phyloP scores from a whole-genome alignment of 2,113 vertebrate genomes.

The Gymnorhina tibicen region DNA sequence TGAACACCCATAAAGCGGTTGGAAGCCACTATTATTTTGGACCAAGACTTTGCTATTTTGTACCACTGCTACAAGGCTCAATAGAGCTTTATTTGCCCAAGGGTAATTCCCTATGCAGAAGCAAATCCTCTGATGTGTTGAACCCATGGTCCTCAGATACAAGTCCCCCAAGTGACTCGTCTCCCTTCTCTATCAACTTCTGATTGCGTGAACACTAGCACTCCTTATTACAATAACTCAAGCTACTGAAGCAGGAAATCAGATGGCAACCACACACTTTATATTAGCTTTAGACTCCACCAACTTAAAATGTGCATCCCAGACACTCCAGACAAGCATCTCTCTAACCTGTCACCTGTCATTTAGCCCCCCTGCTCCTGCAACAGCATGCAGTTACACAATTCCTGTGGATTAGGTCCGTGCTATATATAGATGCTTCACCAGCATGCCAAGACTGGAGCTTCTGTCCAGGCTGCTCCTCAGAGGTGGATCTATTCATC shows the following conservation, averaged over 20 bases:
- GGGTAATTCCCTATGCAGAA: not conserved
- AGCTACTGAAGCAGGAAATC: not conserved
- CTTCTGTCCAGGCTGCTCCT: not conserved
- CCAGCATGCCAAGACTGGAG: not conserved
- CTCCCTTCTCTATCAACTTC: not conserved
- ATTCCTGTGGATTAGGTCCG: not conserved
- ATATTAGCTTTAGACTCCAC: not conserved
- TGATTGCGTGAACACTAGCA: not conserved
- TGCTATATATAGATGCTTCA: not conserved
- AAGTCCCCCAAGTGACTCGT: not conserved
- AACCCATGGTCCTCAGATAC: not conserved
- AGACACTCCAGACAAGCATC: not conserved
- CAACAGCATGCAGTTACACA: not conserved
- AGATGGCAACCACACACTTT: not conserved
- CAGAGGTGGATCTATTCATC: not conserved
- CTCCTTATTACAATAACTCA: not conserved
- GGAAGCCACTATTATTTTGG: not conserved
- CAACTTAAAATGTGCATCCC: not conserved
- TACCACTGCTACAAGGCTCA: not conserved
- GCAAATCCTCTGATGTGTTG: not conserved
- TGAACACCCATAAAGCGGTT: not conserved
- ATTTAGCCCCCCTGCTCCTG: not conserved
- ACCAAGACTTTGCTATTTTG: not conserved
- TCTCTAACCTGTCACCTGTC: not conserved
- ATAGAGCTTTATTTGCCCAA: not conserved